phyloP scores from a whole-genome alignment of 2,888 invertebrate species.

The Microdon myrmicae region DNA sequence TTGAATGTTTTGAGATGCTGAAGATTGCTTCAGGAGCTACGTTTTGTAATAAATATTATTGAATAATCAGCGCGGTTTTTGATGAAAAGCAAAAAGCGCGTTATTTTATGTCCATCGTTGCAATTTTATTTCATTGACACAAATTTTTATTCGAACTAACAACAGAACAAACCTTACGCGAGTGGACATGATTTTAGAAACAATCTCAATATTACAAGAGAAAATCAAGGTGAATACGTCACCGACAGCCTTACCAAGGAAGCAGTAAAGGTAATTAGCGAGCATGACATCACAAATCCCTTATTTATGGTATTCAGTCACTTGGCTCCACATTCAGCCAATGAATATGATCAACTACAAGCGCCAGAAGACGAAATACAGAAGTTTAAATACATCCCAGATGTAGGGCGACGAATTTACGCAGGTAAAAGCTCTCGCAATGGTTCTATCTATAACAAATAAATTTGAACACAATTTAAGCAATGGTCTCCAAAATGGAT shows the following conservation, averaged over 20 bases:
- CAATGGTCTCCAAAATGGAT: conserved; percentile 87
- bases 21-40: too few relatives aligned
- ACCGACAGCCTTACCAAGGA: conserved; percentile 77
- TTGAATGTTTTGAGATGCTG: too few relatives aligned
- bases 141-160: conserved; percentile 47
- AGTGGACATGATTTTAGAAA: conserved; percentile 69
- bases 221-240: conserved; percentile 71
- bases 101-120: neutral
- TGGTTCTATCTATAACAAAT: too few relatives aligned
- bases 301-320: conserved; percentile 84
- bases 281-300: conserved; percentile 73
- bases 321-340: conserved; percentile 82
- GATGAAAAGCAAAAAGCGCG: too few relatives aligned
- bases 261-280: conserved; percentile 72
- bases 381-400: conserved; percentile 74
- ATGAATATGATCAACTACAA: conserved; percentile 75
- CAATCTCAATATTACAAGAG: conserved; percentile 68
- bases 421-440: conserved; percentile 76
- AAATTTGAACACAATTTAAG: conserved; percentile 67
- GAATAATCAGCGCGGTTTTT: too few relatives aligned
- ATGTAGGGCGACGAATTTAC: conserved; percentile 74
- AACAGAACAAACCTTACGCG: conserved; percentile 48
- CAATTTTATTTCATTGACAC: neutral
- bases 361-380: conserved; percentile 78
- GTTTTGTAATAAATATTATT: too few relatives aligned